phyloP scores from a whole-genome alignment of 2,797 vertebrate genomes.

The Chelmon rostratus region DNA sequence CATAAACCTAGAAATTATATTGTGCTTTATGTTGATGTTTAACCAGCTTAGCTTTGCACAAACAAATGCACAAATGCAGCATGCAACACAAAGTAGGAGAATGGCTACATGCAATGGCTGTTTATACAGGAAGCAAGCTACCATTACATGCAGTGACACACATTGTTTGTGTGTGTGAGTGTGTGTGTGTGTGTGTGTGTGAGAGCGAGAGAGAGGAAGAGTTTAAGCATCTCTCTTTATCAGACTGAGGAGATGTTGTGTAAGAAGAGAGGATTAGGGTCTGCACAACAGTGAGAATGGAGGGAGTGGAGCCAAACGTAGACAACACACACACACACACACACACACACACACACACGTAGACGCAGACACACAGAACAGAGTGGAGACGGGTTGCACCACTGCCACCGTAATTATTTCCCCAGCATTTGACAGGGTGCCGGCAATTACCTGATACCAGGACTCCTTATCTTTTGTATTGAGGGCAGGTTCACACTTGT shows the following conservation, averaged over 20 bases:
- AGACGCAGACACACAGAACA: conserved; percentile 28
- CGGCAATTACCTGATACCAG: conserved; percentile 85
- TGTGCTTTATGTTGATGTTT: background rate
- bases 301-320: conserved; percentile 28
- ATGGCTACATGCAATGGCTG: background rate
- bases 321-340: conserved; percentile 17
- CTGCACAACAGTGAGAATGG: conserved; percentile 48
- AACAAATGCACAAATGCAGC: background rate
- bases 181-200: background rate
- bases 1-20: background rate
- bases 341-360: conserved; percentile 28
- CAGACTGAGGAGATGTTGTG: conserved; percentile 60
- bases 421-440: conserved; percentile 78
- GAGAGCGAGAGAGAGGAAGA: conserved; percentile 3
- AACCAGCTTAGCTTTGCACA: background rate
- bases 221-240: too few relatives aligned
- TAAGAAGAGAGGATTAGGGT: conserved; percentile 69
- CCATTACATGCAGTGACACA: conserved; percentile 3
- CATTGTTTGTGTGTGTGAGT: background rate
- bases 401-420: conserved; percentile 82
- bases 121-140: conserved; percentile 20
- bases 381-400: conserved; percentile 44
- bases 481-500: conserved; percentile 80
- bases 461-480: conserved; percentile 74
- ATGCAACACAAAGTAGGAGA: background rate